Evolutionary conservation across 2,888 invertebrate genomes (phyloP).

Genomic region (Celastrina argiolus): DNA sequence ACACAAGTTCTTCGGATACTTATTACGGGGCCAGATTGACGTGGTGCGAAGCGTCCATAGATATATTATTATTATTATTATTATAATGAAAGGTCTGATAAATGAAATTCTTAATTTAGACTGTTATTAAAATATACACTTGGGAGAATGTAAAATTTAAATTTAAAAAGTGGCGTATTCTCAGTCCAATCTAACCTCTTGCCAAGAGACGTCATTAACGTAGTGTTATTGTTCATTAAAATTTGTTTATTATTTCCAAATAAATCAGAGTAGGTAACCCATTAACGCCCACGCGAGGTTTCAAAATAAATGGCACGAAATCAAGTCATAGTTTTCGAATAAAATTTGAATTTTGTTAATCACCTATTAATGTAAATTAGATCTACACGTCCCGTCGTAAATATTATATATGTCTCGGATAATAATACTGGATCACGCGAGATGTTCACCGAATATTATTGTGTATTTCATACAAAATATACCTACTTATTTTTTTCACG

Average conservation of each 20-base stretch:
- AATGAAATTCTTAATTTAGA: no score
- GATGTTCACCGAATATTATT: not conserved
- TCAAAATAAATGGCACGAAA: constrained; percentile 39
- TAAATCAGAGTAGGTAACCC: constrained; percentile 33
- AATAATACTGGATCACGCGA: constrained; percentile 3
- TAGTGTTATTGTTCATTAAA: constrained; percentile 4
- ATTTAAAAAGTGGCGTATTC: no score
- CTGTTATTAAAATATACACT: no score
- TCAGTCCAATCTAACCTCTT: not conserved
- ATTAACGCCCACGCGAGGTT: constrained; percentile 42
- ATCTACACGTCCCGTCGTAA: constrained; percentile 37
- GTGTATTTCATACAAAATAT: not conserved
- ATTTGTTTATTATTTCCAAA: constrained; percentile 7
- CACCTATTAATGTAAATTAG: constrained; percentile 58
- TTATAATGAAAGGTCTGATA: no score
- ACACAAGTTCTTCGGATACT: no score
- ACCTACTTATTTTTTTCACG: not conserved
- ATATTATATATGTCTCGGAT: constrained; percentile 26
- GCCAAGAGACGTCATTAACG: not conserved
- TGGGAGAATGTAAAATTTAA: no score
- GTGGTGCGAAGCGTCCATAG: no score
- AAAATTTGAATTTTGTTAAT: constrained; percentile 43
- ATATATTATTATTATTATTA: no score
- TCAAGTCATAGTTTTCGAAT: constrained; percentile 29
- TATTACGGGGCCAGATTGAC: no score